A percentile compares a stretch with the other conserved stretches of the same genome.
Conservation (phyloP, 2,888 invertebrate genomes). For the Tribolium freemani region DNA sequence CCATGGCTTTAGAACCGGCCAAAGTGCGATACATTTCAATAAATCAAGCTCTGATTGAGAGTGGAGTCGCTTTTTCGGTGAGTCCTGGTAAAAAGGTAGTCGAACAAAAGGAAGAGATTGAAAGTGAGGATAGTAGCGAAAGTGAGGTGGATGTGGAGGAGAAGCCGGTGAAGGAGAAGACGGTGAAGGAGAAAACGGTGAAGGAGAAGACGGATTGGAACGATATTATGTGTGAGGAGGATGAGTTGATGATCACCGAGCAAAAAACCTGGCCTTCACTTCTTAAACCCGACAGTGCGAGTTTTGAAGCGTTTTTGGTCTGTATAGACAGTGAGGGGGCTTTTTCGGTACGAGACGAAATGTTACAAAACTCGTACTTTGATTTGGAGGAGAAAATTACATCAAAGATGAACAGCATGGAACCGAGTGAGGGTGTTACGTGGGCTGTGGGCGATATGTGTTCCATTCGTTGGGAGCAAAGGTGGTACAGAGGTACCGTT, state of each 20-base stretch:
- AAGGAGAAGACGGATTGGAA: not conserved
- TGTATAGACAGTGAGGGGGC: conserved; percentile 72
- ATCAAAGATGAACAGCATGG: conserved; percentile 44
- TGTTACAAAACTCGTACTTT: conserved; percentile 51
- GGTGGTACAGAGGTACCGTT: conserved; percentile 81
- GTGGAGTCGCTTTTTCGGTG: conserved; percentile 68
- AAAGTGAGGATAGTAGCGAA: too few relatives aligned
- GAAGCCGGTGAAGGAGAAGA: too few relatives aligned
- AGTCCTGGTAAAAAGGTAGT: not conserved
- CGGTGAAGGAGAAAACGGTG: too few relatives aligned
- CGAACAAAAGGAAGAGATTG: not conserved
- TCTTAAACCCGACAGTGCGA: conserved; percentile 67
- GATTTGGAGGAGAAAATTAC: conserved; percentile 59
- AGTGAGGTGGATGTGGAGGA: not conserved
- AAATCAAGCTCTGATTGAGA: conserved; percentile 76
- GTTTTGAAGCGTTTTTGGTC: conserved; percentile 76
- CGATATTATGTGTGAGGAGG: not conserved
- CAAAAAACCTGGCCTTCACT: conserved; percentile 73
- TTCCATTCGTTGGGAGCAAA: conserved; percentile 77
- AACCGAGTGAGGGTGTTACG: not conserved
- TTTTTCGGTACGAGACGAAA: conserved; percentile 67
- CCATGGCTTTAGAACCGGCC: conserved; percentile 78
- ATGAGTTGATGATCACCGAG: not conserved
- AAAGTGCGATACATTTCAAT: conserved; percentile 76
- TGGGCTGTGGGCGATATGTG: conserved; percentile 71